Percentiles rank a stretch among this genome's conserved stretches.
Conservation (phyloP, 2,113 vertebrate species). For the Oxygymnocypris stewartii region DNA sequence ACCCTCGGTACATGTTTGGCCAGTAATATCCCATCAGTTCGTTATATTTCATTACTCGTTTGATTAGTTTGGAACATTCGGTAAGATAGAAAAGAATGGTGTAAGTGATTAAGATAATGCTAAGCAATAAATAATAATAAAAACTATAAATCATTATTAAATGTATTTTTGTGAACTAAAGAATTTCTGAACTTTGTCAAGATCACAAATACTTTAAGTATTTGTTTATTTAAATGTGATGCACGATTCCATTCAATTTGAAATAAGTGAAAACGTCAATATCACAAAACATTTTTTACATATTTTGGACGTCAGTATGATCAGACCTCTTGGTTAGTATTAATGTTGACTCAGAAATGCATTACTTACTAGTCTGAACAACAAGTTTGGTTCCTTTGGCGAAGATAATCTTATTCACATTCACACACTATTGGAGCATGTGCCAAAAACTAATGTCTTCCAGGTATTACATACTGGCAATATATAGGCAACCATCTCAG, state of each 20-base stretch:
- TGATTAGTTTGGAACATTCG: background rate
- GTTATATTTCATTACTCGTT: background rate
- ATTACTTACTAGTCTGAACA: conserved; percentile 49
- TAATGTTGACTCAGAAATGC: conserved; percentile 15
- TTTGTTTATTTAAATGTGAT: background rate
- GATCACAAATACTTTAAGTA: background rate
- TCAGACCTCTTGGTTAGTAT: background rate
- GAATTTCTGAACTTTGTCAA: background rate
- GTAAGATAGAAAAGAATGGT: background rate
- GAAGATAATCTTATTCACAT: conserved; percentile 41
- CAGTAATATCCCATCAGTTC: background rate
- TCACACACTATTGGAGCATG: conserved; percentile 33
- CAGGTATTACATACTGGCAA: background rate
- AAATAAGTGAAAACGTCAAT: background rate
- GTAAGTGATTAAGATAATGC: background rate
- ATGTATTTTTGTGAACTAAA: background rate
- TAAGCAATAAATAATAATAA: background rate
- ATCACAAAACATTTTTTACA: background rate
- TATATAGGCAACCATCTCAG: background rate
- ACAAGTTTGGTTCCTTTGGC: conserved; percentile 54
- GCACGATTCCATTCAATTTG: background rate
- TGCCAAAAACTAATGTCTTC: conserved; percentile 7
- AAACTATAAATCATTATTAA: background rate
- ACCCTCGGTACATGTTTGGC: background rate
- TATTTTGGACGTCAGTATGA: background rate